Evolutionary conservation across 2,113 vertebrate species (phyloP).

Genomic region (Meriones unguiculatus): DNA sequence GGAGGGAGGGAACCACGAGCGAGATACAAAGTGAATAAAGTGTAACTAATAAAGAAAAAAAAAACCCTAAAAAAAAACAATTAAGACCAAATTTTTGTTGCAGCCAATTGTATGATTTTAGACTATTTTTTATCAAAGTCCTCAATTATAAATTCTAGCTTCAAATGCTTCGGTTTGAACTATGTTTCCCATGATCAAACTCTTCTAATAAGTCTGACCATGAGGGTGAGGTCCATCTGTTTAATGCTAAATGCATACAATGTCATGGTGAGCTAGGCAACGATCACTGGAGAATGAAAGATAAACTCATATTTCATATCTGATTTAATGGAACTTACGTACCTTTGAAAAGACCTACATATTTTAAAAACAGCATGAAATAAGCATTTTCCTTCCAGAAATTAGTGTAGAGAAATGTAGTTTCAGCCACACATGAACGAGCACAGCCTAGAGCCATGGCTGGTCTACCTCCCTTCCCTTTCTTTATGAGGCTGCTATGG

Average conservation of each 20-base stretch:
- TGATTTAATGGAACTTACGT: not conserved
- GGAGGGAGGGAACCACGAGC: no score
- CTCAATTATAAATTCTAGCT: not conserved
- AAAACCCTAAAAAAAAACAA: not conserved
- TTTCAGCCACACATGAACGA: not conserved
- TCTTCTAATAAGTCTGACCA: not conserved
- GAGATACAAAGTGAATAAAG: no score
- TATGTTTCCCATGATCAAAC: not conserved
- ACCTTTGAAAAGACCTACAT: not conserved
- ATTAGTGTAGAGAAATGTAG: no score
- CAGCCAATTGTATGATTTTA: not conserved
- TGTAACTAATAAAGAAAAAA: no score
- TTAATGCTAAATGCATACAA: not conserved
- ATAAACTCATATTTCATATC: not conserved
- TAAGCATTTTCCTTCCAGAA: not conserved
- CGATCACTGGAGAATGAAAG: not conserved
- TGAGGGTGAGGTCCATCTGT: not conserved
- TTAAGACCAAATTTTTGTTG: not conserved
- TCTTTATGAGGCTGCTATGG: fast-evolving
- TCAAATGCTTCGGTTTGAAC: not conserved
- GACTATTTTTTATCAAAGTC: not conserved
- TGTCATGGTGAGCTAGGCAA: not conserved
- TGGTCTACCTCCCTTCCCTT: fast-evolving
- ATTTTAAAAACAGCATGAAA: not conserved
- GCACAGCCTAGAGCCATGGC: fast-evolving